Evolutionary conservation across 2,797 vertebrate genomes (phyloP), one percentile per base, ranked within the genome.

Genomic region (Hippoglossus hippoglossus): DNA sequence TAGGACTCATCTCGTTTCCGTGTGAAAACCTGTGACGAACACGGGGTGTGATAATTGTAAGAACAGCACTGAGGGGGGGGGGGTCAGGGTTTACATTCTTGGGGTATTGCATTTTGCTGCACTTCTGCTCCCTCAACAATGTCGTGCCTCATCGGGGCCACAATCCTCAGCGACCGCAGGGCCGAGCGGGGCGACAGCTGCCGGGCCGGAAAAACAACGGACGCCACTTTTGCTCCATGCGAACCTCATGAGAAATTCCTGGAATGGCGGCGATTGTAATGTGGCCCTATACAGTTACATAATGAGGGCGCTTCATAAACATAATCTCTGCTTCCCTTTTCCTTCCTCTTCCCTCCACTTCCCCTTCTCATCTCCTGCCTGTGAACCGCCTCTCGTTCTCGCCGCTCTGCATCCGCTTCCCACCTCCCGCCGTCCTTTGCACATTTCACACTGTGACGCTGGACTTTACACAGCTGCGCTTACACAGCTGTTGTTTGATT

Each of bases 111-210:
- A 86, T 89, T 90, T 87, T 87, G 83, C 82, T 82, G 81, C 82
- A 81, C 85, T 87, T 72, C 57, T 80, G 85, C 80, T 78, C 79
- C 79, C 73, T 85, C 83, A 88, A 90, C 91, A 90, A 89, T 85
- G 87, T 86, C 65, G 66, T 80, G 80, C 85, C 87, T 91, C 85
- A 89, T 87, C 50, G 46, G 47, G 80, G 82, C 62, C 71, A 46
- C 85, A 79, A 85, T 88, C 83, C 79, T 81, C 66, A 15, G 28
- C 67, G 53, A 28, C 63, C 71, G 5, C 2, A 7, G 82, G 67
- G 66, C 77, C 28, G 25, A 56, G 58, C 69, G 74, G 84, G 67
- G 72, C 71, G 87, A 92, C 94, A 95, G 94, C 94, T 95, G 94
- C 88, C 81, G 41, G 71, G 77, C 19, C 75, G 34, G 63, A 75